phyloP scores from a whole-genome alignment of 2,888 invertebrate genomes.

The Phengaris arion region DNA sequence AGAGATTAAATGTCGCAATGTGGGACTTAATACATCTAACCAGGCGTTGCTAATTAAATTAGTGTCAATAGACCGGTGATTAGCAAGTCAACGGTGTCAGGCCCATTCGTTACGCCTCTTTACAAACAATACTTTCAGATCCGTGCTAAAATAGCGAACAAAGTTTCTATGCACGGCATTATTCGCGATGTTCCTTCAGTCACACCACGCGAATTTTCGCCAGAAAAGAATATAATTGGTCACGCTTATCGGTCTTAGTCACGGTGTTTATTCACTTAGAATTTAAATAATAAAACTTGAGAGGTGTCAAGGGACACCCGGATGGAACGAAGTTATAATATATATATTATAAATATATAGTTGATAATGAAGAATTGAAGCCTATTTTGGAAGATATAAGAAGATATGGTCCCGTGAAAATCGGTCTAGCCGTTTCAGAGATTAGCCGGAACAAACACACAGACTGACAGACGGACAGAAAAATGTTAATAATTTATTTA shows the following conservation, averaged over 20 bases:
- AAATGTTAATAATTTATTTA: no score
- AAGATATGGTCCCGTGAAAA: no score
- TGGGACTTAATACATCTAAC: slow-evolving; percentile 30
- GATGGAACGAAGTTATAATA: no score
- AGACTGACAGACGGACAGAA: no score
- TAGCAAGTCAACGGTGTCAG: slow-evolving; percentile 43
- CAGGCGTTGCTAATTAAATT: slow-evolving; percentile 47
- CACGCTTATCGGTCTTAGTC: slow-evolving; percentile 9
- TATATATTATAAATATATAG: no score
- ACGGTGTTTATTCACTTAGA: neutral
- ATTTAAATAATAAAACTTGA: no score
- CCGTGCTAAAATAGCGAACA: slow-evolving; percentile 58
- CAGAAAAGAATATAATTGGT: slow-evolving; percentile 29
- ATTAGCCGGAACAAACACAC: no score
- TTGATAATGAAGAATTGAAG: no score
- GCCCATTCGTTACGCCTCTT: slow-evolving; percentile 46
- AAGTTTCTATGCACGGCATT: slow-evolving; percentile 42
- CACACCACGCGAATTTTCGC: slow-evolving; percentile 39
- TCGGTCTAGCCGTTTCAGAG: no score
- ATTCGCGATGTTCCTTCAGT: slow-evolving; percentile 41
- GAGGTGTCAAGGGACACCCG: no score
- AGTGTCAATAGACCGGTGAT: slow-evolving; percentile 46
- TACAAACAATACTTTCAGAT: slow-evolving; percentile 51
- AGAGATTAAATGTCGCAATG: slow-evolving; percentile 18
- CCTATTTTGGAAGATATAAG: no score